A percentile compares a stretch with the other conserved stretches of the same genome.
These are phyloP conservation scores for Biston betularia DNA, from an alignment of 2,888 invertebrate genomes.

Conservation along the genomic window DNA sequence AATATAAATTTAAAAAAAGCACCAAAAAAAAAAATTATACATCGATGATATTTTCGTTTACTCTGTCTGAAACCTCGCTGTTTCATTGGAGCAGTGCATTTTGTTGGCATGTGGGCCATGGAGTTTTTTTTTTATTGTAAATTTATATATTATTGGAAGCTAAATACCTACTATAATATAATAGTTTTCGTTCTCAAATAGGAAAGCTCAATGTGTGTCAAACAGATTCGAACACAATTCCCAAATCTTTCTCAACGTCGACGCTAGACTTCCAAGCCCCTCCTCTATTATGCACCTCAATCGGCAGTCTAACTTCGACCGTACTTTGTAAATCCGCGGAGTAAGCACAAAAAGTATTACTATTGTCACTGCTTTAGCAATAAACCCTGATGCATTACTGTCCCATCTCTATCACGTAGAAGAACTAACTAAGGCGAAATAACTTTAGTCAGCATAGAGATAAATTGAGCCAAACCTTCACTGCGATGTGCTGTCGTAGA, in stretches of 20 bases:
- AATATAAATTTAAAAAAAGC: too few relatives aligned
- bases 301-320: conserved; percentile 24
- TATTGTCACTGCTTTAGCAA: conserved; percentile 25
- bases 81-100: too few relatives aligned
- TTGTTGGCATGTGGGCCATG: too few relatives aligned
- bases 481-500: not conserved
- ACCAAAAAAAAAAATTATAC: too few relatives aligned
- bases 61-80: too few relatives aligned
- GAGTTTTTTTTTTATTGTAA: too few relatives aligned
- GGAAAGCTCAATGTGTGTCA: conserved; percentile 4
- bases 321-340: conserved; percentile 35
- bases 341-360: conserved; percentile 30
- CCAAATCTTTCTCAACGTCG: conserved; percentile 2
- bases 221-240: conserved; percentile 8
- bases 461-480: conserved; percentile 14
- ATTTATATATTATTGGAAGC: too few relatives aligned
- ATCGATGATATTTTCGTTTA: too few relatives aligned
- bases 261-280: conserved; percentile 13
- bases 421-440: conserved; percentile 15
- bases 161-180: too few relatives aligned
- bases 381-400: conserved; percentile 45
- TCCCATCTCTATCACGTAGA: conserved; percentile 16
- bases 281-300: conserved; percentile 37
- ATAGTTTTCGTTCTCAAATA: not conserved
- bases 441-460: conserved; percentile 11